Evolutionary conservation across 2,888 invertebrate genomes (phyloP).

Genomic region (Clepsis dumicolana): DNA sequence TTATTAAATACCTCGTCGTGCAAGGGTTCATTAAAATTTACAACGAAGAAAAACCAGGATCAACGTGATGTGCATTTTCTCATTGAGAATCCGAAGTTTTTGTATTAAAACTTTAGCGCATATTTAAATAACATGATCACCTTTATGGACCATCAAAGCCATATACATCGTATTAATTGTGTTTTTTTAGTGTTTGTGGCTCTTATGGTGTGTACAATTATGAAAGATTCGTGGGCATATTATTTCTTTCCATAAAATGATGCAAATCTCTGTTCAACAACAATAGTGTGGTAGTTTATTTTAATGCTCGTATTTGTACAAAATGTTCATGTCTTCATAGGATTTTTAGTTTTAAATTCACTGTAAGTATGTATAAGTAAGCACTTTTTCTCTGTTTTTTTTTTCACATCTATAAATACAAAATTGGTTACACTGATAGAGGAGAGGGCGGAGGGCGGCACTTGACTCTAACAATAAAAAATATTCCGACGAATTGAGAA

Average conservation of each 20-base stretch:
- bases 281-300: neutral
- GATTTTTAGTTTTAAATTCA: too few relatives aligned
- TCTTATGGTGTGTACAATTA: slow-evolving; percentile 30
- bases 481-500: too few relatives aligned
- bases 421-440: too few relatives aligned
- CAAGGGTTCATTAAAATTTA: neutral
- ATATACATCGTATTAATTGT: slow-evolving; percentile 13
- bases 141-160: slow-evolving; percentile 19
- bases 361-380: too few relatives aligned
- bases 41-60: neutral
- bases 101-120: slow-evolving; percentile 15
- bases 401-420: too few relatives aligned
- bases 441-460: too few relatives aligned
- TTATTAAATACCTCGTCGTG: neutral
- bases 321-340: too few relatives aligned
- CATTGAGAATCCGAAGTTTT: neutral
- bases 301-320: too few relatives aligned
- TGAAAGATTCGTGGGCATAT: slow-evolving; percentile 1
- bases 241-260: neutral
- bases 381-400: too few relatives aligned
- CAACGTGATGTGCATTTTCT: neutral
- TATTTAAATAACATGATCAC: slow-evolving; percentile 14
- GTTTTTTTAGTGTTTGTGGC: neutral
- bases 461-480: too few relatives aligned
- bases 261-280: neutral